Base-by-base conservation (phyloP, 1,140 invertebrate species). In the Nylanderia fulva region DNA sequence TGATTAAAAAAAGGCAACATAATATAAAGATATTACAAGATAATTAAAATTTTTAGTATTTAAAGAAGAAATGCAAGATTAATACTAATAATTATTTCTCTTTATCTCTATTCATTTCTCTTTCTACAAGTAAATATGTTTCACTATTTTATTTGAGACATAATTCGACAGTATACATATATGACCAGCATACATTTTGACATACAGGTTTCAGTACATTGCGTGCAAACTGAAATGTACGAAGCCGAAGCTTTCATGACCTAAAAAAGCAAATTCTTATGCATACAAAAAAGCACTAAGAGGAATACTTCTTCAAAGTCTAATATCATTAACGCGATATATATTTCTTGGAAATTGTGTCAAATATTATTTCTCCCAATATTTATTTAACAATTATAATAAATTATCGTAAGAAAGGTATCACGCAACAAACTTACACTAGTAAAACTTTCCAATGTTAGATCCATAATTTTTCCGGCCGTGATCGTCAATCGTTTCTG, bases 401-500 rank as follows among this genome's bases (percentile, higher is more conserved):
- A 39, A 7, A 54, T 36, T 42, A 48, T 64, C 33, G 4, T 29
- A 7, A 27, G 42, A 60, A 48, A 77, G 29, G 4, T 58, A 56
- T 29, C 15, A 69, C 4, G 13, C 8, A 29, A 39, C 21, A 11
- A 76, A 63, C 88, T 83, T 85, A 89, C 89, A 3, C 24, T 56
- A 24, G 77, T 29, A 24, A 90, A 90, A 9, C 72, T 15, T 74
- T 86, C 45, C 8, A 87, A 58, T 29, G 85, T 86, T 4, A 89
- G 8, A 3, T 87, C 54, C 29, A 72, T 61, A 24, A 90, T 36
- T 83, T n/a, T 89, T 89, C 85, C 88, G 29, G 84, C 66, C 0
- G 83, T 85, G 9, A 90, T 80, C 9, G 72, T 87, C 29, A 87
- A 60, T n/a, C 4, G 52, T 60, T 83, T 87, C 33, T 90, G 89